Conservation (phyloP, 2,888 invertebrate species). For the Ctena decussata region DNA sequence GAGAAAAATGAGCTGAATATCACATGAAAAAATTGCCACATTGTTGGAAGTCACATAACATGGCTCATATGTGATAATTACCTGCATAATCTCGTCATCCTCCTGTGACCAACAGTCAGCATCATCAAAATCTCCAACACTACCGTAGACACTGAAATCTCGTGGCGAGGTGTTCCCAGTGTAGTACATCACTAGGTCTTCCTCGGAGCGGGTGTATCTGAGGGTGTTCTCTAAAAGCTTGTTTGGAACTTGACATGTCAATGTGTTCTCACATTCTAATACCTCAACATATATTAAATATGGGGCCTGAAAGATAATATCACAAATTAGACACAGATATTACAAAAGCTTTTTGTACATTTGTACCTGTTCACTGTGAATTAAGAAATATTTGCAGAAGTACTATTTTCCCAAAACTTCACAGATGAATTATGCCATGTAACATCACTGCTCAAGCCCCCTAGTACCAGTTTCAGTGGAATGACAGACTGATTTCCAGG, state of each 20-base stretch:
- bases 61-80: conserved; percentile 30
- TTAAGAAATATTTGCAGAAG: no score
- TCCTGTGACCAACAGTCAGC: conserved; percentile 97
- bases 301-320: conserved; percentile 95
- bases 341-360: no score
- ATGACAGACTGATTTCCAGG: no score
- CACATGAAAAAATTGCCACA: no score
- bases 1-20: no score
- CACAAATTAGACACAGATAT: no score
- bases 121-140: conserved; percentile 83
- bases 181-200: conserved; percentile 90
- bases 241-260: conserved; percentile 95
- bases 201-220: conserved; percentile 97
- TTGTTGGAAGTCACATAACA: no score
- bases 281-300: conserved; percentile 99
- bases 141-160: conserved; percentile 82
- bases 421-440: no score
- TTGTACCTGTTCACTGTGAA: no score
- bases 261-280: conserved; percentile 94
- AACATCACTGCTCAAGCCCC: no score
- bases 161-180: conserved; percentile 73
- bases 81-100: conserved; percentile 96
- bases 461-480: no score
- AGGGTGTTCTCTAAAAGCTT: conserved; percentile 90
- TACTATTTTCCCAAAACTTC: no score